These are phyloP conservation scores for Pandemis heparana DNA, from an alignment of 2,888 invertebrate species.

Conservation along the genomic window DNA sequence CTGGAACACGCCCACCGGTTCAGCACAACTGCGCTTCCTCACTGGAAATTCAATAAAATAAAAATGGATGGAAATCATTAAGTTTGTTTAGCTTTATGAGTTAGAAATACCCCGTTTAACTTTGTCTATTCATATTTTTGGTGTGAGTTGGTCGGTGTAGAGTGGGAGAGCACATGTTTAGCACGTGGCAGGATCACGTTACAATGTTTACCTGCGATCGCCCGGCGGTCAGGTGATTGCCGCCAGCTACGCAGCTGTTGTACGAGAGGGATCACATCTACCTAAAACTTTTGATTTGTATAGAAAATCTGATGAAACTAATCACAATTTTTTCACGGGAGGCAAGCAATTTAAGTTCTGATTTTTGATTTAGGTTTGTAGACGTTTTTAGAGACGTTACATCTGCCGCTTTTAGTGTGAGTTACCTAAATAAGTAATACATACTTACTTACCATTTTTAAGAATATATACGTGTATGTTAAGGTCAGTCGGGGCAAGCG, in stretches of 20 bases:
- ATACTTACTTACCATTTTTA: too few relatives aligned
- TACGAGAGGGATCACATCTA: slow-evolving; percentile 3
- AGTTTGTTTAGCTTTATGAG: slow-evolving; percentile 59
- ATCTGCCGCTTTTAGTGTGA: too few relatives aligned
- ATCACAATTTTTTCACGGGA: too few relatives aligned
- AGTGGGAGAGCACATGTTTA: slow-evolving; percentile 67
- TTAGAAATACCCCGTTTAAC: neutral
- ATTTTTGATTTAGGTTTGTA: too few relatives aligned
- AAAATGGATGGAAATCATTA: slow-evolving; percentile 82
- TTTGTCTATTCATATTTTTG: slow-evolving; percentile 33
- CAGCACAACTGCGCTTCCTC: slow-evolving; percentile 83
- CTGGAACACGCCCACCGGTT: slow-evolving; percentile 82
- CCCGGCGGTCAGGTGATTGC: slow-evolving; percentile 79
- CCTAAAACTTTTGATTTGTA: slow-evolving; percentile 10
- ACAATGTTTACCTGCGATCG: slow-evolving; percentile 83
- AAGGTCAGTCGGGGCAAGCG: too few relatives aligned
- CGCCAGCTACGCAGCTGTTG: slow-evolving; percentile 49
- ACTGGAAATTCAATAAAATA: slow-evolving; percentile 83
- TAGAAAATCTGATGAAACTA: too few relatives aligned
- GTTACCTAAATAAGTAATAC: too few relatives aligned
- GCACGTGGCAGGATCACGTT: slow-evolving; percentile 81
- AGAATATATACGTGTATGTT: too few relatives aligned
- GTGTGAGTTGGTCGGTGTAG: slow-evolving; percentile 42
- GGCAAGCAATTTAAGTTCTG: too few relatives aligned
- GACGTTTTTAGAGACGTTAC: too few relatives aligned